Base-by-base conservation (phyloP, 2,888 invertebrate species). In the Orchesella flavescens region DNA sequence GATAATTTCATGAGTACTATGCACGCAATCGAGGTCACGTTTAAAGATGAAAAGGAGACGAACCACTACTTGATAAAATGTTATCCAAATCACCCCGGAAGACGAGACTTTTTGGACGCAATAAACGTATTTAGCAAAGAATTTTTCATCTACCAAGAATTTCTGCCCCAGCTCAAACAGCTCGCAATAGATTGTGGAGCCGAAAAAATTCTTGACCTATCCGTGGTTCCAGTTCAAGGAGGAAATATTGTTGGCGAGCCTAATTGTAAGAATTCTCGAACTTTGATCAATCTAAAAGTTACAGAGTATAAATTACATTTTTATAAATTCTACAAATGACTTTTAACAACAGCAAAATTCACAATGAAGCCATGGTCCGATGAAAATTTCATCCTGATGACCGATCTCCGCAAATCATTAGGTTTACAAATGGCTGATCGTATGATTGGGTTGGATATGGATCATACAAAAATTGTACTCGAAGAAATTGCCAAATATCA, bases 361-460 rank as follows among this genome's bases (percentile, higher is more conserved):
- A 13, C n/a, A 1, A 34, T 4, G 1, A 34, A 3, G 9, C 24
- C 24, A n/a, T 73, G 73, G 73, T 13, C 43, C 19, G 44, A 59
- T 9, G 21, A 59, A 12, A 73, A 1, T 15, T 73, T 73, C 44
- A 73, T 73, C 3, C n/a, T 73, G 4, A 73, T 73, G 73, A 43
- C 73, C 7, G 73, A 73, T 15, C 44, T 73, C 9, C 73, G 73
- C 9, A 63, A 75, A 19, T 4, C 34, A 2, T 34, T 34, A 7
- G 34, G 85, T 0, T 87, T 78, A 66, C 65, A 53, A 23, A 87
- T 86, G 86, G 83, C 61, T 2, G 74, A 86, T 34, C 79, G 86
- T 19, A 5, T 10, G 0, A 3, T 43, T 0, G 86, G 87, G 0
- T 66, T 87, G 12, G 86, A 86, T 59, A 66, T 84, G 12, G 74